These are phyloP conservation scores for Halocaridina rubra DNA, from an alignment of 2,888 invertebrate genomes.

Conservation along the genomic window DNA sequence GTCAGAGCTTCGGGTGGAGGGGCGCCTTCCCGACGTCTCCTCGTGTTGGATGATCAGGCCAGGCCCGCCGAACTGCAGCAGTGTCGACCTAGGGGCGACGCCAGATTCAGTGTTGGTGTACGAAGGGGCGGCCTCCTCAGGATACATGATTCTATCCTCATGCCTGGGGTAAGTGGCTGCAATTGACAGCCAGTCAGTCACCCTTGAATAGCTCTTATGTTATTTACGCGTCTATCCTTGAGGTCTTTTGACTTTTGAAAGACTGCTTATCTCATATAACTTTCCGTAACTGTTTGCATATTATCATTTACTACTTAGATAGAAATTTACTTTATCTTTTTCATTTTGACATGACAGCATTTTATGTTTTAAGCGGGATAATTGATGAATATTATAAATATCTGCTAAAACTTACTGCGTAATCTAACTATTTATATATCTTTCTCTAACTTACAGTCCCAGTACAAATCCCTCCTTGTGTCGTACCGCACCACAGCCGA, in stretches of 20 bases:
- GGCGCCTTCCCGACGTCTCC: constrained; percentile 79
- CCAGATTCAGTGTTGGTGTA: constrained; percentile 85
- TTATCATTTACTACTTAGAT: background rate
- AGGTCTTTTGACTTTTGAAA: background rate
- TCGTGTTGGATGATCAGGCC: constrained; percentile 88
- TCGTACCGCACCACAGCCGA: constrained; percentile 90
- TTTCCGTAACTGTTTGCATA: background rate
- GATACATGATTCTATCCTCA: constrained; percentile 90
- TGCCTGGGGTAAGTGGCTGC: constrained; percentile 79
- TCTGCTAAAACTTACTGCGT: too few relatives aligned
- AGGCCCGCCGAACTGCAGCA: constrained; percentile 91
- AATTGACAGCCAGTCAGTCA: too few relatives aligned
- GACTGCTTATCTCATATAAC: background rate
- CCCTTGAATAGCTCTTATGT: too few relatives aligned
- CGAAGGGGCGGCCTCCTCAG: constrained; percentile 91
- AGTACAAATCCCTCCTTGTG: constrained; percentile 90
- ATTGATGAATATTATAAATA: too few relatives aligned
- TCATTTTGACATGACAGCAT: background rate
- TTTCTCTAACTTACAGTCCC: constrained; percentile 73
- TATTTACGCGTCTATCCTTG: too few relatives aligned
- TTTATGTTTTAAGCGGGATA: background rate
- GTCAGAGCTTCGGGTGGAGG: constrained; percentile 74
- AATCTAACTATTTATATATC: too few relatives aligned
- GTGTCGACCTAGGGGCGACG: constrained; percentile 93
- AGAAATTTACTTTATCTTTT: background rate